Evolutionary conservation across 2,113 vertebrate genomes (phyloP), one percentile per base, ranked within the genome.

Genomic region (Halcyon malimbica): DNA sequence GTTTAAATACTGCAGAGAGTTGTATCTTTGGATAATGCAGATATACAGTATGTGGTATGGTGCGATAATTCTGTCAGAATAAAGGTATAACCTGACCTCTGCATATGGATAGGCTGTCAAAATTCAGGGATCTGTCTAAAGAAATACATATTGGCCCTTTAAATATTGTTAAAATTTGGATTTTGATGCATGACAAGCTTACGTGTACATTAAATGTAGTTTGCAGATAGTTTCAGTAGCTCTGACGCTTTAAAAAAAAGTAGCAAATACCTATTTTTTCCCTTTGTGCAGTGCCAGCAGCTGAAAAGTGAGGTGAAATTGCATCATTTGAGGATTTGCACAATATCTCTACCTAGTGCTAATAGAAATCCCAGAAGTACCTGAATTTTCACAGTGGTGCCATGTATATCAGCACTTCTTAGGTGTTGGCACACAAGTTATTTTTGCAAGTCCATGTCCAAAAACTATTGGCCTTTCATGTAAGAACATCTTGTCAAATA

Each of bases 31-130:
- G 84, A 81, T 96, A 96, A 98, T 97, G 97, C 97, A 98, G 97
- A 98, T 98, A 97, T 94, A 97, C 97, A 97, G 96, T 98, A 98
- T 98, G 98, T 98, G 96, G 98, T 98, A 97, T 98, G 91, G 97
- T 98, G 97, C 98, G 97, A 97, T 98, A 97, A 98, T 98, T 97
- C 97, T 98, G 97, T 97, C 91, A 97, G 97, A 98, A 92, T 98
- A 97, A 98, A 98, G 94, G 96, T 97, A 97, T 88, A 93, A 96
- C 97, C 93, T 96, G 93, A 93, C 91, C 88, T 79, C 84, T 97
- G 93, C 46, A 37, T 96, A 94, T 94, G 71, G 75, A 53, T 86
- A 59, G 56, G 56, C 56, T 96, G 93, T 86, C 85, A 96, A 95
- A 96, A 62, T 96, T 96, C 57, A 85, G 96, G 90, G 97, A 94